phyloP scores from a whole-genome alignment of 1,140 invertebrate species.

The Seison nebaliae region DNA sequence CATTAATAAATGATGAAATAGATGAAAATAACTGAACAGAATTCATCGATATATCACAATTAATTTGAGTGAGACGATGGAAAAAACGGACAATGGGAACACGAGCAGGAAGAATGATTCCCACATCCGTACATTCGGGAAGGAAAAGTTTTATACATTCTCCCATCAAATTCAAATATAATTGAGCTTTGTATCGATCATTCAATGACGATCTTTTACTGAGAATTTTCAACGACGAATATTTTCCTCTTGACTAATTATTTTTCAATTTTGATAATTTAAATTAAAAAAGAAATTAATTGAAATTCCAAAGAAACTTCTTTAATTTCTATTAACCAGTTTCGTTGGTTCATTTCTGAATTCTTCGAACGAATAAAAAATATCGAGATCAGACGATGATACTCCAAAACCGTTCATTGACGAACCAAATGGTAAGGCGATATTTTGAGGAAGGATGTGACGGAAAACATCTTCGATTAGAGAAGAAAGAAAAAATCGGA shows the following conservation, averaged over 20 bases:
- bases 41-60: constrained; percentile 1
- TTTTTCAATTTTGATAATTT: background rate
- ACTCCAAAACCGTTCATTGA: background rate
- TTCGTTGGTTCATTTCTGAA: background rate
- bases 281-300: background rate
- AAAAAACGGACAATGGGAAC: background rate
- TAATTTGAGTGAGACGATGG: background rate
- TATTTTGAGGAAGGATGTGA: no score
- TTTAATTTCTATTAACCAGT: no score
- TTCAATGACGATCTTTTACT: background rate
- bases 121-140: background rate
- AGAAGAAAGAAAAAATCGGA: no score
- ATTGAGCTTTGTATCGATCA: background rate
- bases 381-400: background rate
- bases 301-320: background rate
- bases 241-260: background rate
- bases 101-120: background rate
- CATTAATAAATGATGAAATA: background rate
- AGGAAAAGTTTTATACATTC: background rate
- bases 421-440: constrained; percentile 2
- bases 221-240: background rate
- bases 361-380: background rate
- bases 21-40: background rate
- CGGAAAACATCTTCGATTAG: no score
- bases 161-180: background rate